These are phyloP conservation scores for Drosophila athabasca DNA, from an alignment of 1,140 invertebrate genomes.

Conservation along the genomic window DNA sequence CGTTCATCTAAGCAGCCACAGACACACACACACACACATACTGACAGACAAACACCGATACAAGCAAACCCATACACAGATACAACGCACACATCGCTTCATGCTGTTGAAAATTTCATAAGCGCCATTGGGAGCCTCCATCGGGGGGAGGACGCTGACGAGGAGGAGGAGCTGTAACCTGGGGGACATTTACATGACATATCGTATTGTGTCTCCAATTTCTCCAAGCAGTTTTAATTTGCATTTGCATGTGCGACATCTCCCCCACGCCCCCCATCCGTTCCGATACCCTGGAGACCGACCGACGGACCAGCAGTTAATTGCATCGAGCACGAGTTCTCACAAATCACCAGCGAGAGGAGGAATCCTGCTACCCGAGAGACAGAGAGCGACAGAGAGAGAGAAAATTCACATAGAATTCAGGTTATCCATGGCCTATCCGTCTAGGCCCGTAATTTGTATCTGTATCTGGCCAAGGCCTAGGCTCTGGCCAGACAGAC, in stretches of 20 bases:
- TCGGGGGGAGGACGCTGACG: constrained; percentile 7
- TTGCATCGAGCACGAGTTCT: constrained; percentile 37
- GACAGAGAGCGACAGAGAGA: neutral
- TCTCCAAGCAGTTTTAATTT: constrained; percentile 41
- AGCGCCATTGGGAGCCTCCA: constrained; percentile 20
- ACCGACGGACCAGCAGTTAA: constrained; percentile 26
- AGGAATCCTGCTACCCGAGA: neutral
- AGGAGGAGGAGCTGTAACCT: neutral
- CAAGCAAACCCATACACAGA: constrained; percentile 1
- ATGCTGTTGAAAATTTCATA: constrained; percentile 45
- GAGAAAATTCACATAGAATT: constrained; percentile 16
- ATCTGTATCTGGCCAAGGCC: neutral
- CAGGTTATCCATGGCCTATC: constrained; percentile 17
- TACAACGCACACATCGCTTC: constrained; percentile 28
- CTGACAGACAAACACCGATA: constrained; percentile 1
- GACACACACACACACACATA: neutral
- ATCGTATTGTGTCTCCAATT: constrained; percentile 24
- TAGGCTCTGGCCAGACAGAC: too few species aligned
- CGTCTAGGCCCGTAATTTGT: constrained; percentile 17
- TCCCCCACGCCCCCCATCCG: neutral
- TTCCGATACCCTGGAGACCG: neutral
- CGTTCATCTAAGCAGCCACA: constrained; percentile 3
- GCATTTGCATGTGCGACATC: constrained; percentile 30
- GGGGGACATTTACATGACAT: constrained; percentile 37
- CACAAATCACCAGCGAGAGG: constrained; percentile 4